Conservation (phyloP, 2,797 vertebrate species). For the Melanotaenia trifasciata region DNA sequence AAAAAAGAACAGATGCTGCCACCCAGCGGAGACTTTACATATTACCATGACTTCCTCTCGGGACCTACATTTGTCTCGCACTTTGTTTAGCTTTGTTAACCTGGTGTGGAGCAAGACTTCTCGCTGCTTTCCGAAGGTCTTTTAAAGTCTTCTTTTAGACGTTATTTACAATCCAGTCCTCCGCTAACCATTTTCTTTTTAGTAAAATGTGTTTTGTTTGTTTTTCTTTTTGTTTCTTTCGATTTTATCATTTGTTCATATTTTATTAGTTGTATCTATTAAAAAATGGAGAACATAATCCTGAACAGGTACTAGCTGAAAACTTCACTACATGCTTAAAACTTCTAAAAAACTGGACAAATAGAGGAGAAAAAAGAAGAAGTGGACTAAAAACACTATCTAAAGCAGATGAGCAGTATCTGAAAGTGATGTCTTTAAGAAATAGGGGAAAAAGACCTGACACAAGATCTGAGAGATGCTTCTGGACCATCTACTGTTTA, state of each 20-base stretch:
- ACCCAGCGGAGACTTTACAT: conserved; percentile 38
- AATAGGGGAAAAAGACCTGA: too few relatives aligned
- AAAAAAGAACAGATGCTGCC: conserved; percentile 47
- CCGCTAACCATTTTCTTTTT: background rate
- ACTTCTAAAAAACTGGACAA: too few relatives aligned
- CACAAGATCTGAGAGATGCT: too few relatives aligned
- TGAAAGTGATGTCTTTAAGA: background rate
- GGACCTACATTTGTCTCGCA: background rate
- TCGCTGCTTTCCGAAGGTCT: background rate
- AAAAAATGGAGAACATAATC: background rate
- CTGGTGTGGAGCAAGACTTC: background rate
- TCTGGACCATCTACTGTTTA: too few relatives aligned
- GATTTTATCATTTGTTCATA: background rate
- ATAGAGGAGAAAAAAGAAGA: too few relatives aligned
- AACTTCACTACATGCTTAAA: background rate
- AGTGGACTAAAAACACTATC: background rate
- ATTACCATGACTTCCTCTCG: background rate
- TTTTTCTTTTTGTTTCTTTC: background rate
- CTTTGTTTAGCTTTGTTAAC: background rate
- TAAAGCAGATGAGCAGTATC: background rate
- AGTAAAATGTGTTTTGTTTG: background rate
- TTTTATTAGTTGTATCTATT: background rate
- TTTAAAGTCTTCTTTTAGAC: background rate
- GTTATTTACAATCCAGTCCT: background rate
- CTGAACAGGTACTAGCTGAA: too few relatives aligned